Percentiles rank a stretch among this genome's conserved stretches.
phyloP scores from a whole-genome alignment of 1,140 invertebrate species.

The Micrasema minimum region DNA sequence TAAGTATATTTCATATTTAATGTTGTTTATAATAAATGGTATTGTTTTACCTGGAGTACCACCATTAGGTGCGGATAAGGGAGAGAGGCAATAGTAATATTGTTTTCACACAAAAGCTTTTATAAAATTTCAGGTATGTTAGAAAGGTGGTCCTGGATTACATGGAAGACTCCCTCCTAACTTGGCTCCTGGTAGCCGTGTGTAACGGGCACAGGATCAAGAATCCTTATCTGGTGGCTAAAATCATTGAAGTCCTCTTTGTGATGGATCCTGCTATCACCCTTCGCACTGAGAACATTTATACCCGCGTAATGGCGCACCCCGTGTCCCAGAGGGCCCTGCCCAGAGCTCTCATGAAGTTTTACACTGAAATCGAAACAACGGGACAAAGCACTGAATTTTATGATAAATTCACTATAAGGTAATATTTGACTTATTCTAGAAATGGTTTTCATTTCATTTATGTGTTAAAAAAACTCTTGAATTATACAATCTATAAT shows the following conservation, averaged over 20 bases:
- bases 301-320: slow-evolving; percentile 81
- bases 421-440: slow-evolving; percentile 59
- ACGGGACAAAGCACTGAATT: slow-evolving; percentile 98
- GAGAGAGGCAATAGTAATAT: too few relatives aligned
- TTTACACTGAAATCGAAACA: slow-evolving; percentile 98
- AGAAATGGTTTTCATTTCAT: too few relatives aligned
- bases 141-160: slow-evolving; percentile 79
- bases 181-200: slow-evolving; percentile 88
- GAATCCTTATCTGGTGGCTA: slow-evolving; percentile 96
- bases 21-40: slow-evolving; percentile 10
- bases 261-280: slow-evolving; percentile 88
- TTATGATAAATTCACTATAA: slow-evolving; percentile 98
- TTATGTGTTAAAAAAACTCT: too few relatives aligned
- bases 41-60: too few relatives aligned
- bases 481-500: too few relatives aligned
- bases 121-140: slow-evolving; percentile 73
- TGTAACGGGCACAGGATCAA: slow-evolving; percentile 91
- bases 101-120: too few relatives aligned
- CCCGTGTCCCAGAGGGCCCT: slow-evolving; percentile 84
- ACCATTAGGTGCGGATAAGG: too few relatives aligned
- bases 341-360: slow-evolving; percentile 94
- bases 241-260: slow-evolving; percentile 94
- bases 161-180: slow-evolving; percentile 85
- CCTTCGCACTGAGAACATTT: slow-evolving; percentile 66
- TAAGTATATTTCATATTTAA: slow-evolving; percentile 69